These are phyloP conservation scores for Cyphomyrus discorhynchus DNA, from an alignment of 2,113 vertebrate species.

Conservation along the genomic window DNA sequence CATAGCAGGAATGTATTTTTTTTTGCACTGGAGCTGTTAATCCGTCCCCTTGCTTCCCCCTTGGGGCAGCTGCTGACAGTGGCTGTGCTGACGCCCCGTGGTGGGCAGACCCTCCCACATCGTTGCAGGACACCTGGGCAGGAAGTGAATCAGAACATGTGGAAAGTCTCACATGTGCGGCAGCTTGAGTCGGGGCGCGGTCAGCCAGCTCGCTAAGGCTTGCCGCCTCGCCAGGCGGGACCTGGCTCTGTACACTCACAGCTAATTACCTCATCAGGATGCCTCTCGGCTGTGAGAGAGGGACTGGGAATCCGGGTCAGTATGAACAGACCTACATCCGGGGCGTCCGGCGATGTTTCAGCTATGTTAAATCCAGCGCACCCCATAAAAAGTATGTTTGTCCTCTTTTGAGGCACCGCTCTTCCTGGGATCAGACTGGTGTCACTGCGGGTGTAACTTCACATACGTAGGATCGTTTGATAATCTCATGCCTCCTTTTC, in stretches of 20 bases:
- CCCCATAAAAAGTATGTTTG: neutral
- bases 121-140: neutral
- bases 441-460: slow-evolving; percentile 20
- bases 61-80: neutral
- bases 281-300: neutral
- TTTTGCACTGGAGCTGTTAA: neutral
- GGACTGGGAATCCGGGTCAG: neutral
- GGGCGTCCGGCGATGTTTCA: neutral
- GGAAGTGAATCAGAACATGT: neutral
- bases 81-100: neutral
- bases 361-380: neutral
- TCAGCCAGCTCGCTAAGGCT: neutral
- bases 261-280: neutral
- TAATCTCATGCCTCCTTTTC: slow-evolving; percentile 26
- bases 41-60: neutral
- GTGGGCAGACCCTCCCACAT: neutral
- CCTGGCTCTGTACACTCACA: neutral
- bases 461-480: slow-evolving; percentile 41
- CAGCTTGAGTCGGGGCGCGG: neutral
- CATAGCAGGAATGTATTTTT: neutral
- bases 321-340: neutral
- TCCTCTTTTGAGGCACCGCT: neutral
- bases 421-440: neutral
- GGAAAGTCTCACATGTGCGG: neutral
- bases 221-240: neutral